phyloP scores from a whole-genome alignment of 1,140 invertebrate genomes.

The Meloidogyne exigua region DNA sequence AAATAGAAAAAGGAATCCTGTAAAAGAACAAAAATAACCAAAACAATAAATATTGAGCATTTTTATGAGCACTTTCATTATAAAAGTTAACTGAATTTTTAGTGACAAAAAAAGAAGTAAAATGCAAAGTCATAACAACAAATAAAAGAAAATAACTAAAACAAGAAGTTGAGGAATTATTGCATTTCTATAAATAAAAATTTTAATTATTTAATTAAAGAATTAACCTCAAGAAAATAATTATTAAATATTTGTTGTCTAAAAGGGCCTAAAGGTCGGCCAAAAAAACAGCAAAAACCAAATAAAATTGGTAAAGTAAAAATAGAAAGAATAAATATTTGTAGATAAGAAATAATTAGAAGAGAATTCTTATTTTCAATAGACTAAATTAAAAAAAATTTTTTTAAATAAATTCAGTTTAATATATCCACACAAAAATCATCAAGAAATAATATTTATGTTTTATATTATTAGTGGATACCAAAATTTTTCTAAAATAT shows the following conservation, averaged over 20 bases:
- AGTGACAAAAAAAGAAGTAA: background rate
- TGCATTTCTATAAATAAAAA: background rate
- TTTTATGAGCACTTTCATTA: background rate
- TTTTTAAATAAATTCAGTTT: background rate
- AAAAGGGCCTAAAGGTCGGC: conserved; percentile 8
- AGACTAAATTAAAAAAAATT: background rate
- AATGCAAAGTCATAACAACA: conserved; percentile 14
- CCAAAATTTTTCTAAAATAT: too few relatives aligned
- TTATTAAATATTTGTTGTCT: background rate
- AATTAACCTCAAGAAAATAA: background rate
- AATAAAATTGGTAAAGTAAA: conserved; percentile 22
- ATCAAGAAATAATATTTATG: too few relatives aligned
- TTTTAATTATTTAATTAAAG: background rate
- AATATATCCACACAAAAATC: too few relatives aligned
- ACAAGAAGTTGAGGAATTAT: background rate
- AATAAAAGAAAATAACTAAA: background rate
- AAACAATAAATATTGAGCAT: background rate
- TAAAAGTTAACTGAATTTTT: background rate
- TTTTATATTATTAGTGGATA: too few relatives aligned
- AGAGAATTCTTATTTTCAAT: background rate
- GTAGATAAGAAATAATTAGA: background rate
- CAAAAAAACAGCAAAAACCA: conserved; percentile 27
- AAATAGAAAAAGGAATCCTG: conserved; percentile 7
- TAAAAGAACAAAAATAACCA: background rate
- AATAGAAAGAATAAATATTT: background rate